Evolutionary conservation across 2,113 vertebrate genomes (phyloP), one percentile per base, ranked within the genome.

Genomic region (Notechis scutatus): DNA sequence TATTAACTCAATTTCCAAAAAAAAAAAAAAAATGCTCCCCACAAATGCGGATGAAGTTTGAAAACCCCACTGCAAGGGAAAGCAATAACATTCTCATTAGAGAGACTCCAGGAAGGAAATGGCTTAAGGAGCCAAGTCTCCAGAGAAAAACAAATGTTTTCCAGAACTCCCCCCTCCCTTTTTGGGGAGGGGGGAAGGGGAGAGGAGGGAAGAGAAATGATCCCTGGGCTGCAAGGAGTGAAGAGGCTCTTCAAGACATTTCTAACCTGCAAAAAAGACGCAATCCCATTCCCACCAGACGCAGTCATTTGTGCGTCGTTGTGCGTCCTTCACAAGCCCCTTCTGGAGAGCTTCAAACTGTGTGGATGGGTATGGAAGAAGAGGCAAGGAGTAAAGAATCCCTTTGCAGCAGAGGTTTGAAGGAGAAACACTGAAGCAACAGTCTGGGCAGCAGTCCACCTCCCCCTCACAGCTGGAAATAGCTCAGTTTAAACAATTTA

Each of bases 391-490:
- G n/a, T 26, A 47, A 87, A 87, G 23, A 45, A 5, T 52, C 5
- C n/a, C 23, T 85, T 52, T n/a, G 42, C 42, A 61, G 90, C 26
- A 0, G 90, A 92, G 95, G 18, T 50, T 87, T 26, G 47, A 39
- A 87, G 85, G 45, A 94, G 93, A 90, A 96, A 95, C n/a, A 91
- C 34, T 54, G 69, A 94, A 94, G 95, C 95, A 92, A 94, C 95
- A 96, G 89, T 91, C 95, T 94, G 96, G 96, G n/a, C 29, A 95
- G 95, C 96, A 92, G 94, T 94, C 94, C 95, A 57, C 95, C 96
- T 95, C 97, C 97, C 96, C 96, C 97, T 4, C 94, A 91, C 88
- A 50, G 91, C 97, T 92, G 89, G 97, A 97, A 98, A 97, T 97
- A 97, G 96, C 97, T 86, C 2, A 3, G 74, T 93, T 91, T 94